A percentile compares a stretch with the other conserved stretches of the same genome.
Evolutionary conservation across 2,797 vertebrate genomes (phyloP).

Genomic region (Bovichtus variegatus): DNA sequence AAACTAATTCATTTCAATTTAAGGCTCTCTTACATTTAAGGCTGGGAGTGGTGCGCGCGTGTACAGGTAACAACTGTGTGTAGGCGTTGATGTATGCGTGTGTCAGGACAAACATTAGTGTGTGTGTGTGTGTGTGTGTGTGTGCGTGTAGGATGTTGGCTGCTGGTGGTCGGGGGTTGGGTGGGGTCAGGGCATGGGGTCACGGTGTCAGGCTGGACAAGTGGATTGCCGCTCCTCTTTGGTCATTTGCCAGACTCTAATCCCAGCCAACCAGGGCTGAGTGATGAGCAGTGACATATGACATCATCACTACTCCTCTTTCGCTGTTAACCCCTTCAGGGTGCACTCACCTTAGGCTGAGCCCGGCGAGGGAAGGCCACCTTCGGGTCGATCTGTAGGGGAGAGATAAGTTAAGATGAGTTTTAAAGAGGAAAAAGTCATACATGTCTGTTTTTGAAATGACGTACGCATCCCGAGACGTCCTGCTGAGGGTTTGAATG

Average conservation of each 20-base stretch:
- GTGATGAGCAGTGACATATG: slow-evolving; percentile 68
- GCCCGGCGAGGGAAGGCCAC: slow-evolving; percentile 94
- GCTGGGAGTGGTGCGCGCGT: slow-evolving; percentile 2
- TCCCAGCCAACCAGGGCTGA: slow-evolving; percentile 60
- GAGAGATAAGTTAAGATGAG: slow-evolving; percentile 45
- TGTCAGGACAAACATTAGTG: slow-evolving; percentile 1
- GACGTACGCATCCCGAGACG: neutral
- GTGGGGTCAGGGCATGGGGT: slow-evolving; percentile 58
- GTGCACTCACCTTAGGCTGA: slow-evolving; percentile 92
- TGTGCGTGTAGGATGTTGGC: slow-evolving; percentile 11
- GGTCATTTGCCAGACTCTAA: slow-evolving; percentile 65
- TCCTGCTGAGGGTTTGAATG: neutral
- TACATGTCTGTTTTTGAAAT: neutral
- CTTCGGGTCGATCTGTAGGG: slow-evolving; percentile 93
- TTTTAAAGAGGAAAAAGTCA: slow-evolving; percentile 1
- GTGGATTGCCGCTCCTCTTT: slow-evolving; percentile 58
- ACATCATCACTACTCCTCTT: slow-evolving; percentile 61
- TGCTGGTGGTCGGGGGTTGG: slow-evolving; percentile 26
- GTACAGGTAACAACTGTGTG: slow-evolving; percentile 19
- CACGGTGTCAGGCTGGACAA: slow-evolving; percentile 68
- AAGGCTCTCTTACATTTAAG: neutral
- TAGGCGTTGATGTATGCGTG: slow-evolving; percentile 3
- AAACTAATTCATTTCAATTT: slow-evolving; percentile 24
- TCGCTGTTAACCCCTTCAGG: slow-evolving; percentile 51
- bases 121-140: slow-evolving; percentile 22